Percentiles rank a stretch among this genome's conserved stretches.
phyloP scores from a whole-genome alignment of 2,113 vertebrate genomes.

The Dipodomys stephensi region DNA sequence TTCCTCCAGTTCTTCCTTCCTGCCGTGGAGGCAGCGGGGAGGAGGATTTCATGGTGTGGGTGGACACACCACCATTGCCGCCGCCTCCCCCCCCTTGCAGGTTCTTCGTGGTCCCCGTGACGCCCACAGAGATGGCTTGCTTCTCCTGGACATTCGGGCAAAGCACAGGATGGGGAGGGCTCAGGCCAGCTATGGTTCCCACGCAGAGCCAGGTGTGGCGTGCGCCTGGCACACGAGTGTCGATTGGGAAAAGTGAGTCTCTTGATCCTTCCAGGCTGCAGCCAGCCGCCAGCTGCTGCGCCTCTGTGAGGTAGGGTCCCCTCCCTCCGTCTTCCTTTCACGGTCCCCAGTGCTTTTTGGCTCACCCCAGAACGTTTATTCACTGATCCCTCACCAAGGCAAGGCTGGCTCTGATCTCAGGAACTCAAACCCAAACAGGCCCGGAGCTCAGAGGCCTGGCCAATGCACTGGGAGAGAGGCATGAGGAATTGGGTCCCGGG shows the following conservation, averaged over 20 bases:
- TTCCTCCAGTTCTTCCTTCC: neutral
- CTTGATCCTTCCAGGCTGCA: neutral
- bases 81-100: no score
- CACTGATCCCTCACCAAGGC: neutral
- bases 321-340: neutral
- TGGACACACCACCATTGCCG: no score
- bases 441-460: neutral
- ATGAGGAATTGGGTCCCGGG: no score
- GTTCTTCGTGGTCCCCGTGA: neutral
- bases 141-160: neutral
- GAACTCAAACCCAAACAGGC: neutral
- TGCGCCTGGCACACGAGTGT: neutral
- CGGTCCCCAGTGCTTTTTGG: neutral
- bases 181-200: neutral
- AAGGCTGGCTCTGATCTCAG: neutral
- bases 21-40: accelerated
- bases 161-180: neutral
- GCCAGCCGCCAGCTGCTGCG: neutral
- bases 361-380: neutral
- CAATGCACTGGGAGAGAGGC: neutral
- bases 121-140: neutral
- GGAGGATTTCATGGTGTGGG: neutral
- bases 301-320: neutral
- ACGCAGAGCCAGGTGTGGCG: accelerated
- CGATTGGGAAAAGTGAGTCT: neutral